Evolutionary conservation across 2,888 invertebrate species (phyloP).

Genomic region (Andrena hattorfiana): DNA sequence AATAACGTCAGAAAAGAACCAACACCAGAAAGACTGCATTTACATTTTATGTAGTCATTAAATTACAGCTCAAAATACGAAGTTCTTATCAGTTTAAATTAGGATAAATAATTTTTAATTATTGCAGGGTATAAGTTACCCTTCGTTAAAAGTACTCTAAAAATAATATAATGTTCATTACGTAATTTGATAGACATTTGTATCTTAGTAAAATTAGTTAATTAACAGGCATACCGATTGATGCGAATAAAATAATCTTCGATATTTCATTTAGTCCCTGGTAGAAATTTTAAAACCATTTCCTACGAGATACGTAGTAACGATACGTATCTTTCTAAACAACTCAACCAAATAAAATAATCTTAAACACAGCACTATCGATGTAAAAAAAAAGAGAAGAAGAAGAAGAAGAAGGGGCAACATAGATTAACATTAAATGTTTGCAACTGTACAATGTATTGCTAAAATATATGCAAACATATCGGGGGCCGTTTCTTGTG

Average conservation of each 20-base stretch:
- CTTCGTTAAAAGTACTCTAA: constrained; percentile 55
- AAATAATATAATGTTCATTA: constrained; percentile 39
- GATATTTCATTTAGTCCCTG: constrained; percentile 72
- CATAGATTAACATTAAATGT: constrained; percentile 39
- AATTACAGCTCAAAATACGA: constrained; percentile 65
- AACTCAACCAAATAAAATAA: constrained; percentile 57
- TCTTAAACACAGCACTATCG: constrained; percentile 52
- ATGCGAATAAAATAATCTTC: constrained; percentile 68
- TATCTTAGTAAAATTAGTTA: constrained; percentile 43
- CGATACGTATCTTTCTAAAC: constrained; percentile 55
- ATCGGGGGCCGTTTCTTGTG: constrained; percentile 27
- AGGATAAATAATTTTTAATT: constrained; percentile 72
- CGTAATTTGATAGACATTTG: constrained; percentile 63
- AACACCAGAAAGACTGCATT: constrained; percentile 81
- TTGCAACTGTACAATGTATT: constrained; percentile 54
- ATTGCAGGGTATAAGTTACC: constrained; percentile 53
- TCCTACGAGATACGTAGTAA: constrained; percentile 39
- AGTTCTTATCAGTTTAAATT: constrained; percentile 71
- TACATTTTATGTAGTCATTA: constrained; percentile 63
- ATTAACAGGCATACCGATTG: constrained; percentile 33
- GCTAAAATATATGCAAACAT: constrained; percentile 41
- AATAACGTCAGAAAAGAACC: constrained; percentile 81
- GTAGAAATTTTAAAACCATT: constrained; percentile 66
- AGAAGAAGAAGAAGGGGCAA: constrained; percentile 1
- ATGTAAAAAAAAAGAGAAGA: constrained; percentile 26